phyloP scores from a whole-genome alignment of 2,888 invertebrate genomes.

The Ectobius pallidus region DNA sequence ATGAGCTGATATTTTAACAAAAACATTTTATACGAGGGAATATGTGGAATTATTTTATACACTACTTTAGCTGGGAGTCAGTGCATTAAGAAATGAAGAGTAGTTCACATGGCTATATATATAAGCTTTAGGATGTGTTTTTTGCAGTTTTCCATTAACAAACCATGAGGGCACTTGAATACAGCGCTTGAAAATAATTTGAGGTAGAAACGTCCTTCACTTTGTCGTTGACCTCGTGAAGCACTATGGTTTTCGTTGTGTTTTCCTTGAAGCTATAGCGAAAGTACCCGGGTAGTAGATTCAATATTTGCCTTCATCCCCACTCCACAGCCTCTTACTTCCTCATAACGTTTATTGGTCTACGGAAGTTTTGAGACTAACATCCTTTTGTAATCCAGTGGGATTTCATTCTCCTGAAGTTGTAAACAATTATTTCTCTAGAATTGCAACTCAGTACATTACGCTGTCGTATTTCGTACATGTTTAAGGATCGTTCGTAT shows the following conservation, averaged over 20 bases:
- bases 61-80: no score
- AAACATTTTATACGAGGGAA: no score
- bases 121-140: no score
- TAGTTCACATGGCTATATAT: no score
- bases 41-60: no score
- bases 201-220: background rate
- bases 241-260: background rate
- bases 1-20: no score
- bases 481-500: no score
- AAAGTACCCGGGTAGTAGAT: background rate
- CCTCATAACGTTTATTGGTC: background rate
- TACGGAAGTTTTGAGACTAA: background rate
- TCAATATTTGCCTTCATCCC: background rate
- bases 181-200: background rate
- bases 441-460: background rate
- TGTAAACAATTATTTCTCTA: constrained; percentile 2
- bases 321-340: background rate
- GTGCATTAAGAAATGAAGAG: no score
- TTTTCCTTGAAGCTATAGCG: background rate
- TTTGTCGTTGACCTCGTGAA: background rate
- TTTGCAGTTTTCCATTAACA: no score
- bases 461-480: no score
- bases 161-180: no score
- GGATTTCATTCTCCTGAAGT: background rate
- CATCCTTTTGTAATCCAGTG: background rate